Percentiles rank a stretch among this genome's conserved stretches.
Conservation (phyloP, 2,797 vertebrate genomes). For the Sebastes taczanowskii region DNA sequence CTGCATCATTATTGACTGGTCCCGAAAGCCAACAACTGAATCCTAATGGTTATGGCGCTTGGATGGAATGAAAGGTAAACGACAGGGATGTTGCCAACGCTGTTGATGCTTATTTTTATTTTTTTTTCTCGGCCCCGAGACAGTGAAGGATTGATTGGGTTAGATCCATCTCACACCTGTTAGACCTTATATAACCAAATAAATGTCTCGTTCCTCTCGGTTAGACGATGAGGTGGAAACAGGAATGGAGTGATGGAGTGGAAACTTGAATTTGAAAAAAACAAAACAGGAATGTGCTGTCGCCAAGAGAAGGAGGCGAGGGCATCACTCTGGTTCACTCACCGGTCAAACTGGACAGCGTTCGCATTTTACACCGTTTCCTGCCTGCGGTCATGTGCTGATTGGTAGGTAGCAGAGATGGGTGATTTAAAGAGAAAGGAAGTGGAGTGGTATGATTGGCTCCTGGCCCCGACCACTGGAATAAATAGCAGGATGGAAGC, state of each 20-base stretch:
- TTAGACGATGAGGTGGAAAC: constrained; percentile 15
- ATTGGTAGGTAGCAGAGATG: constrained; percentile 1
- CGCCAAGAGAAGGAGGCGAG: not conserved
- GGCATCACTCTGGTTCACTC: constrained; percentile 10
- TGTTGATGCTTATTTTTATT: constrained; percentile 4
- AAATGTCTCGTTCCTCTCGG: not conserved
- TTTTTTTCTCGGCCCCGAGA: not conserved
- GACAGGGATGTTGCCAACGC: constrained; percentile 16
- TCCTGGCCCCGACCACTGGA: constrained; percentile 51
- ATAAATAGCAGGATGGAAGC: constrained; percentile 57
- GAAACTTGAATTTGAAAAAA: constrained; percentile 3
- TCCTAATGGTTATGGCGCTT: constrained; percentile 42
- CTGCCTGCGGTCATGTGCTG: not conserved
- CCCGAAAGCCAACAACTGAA: constrained; percentile 41
- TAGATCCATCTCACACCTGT: constrained; percentile 26
- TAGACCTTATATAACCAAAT: constrained; percentile 16
- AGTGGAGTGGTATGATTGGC: constrained; percentile 38
- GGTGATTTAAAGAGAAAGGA: constrained; percentile 14
- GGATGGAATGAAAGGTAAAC: constrained; percentile 30
- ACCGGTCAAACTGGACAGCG: constrained; percentile 5
- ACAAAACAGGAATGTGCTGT: not conserved
- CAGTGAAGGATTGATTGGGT: not conserved
- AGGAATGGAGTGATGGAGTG: not conserved
- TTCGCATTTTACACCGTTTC: constrained; percentile 13
- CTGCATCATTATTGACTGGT: constrained; percentile 64